Evolutionary conservation across 2,888 invertebrate species (phyloP).

Genomic region (Ophion slaviceki): DNA sequence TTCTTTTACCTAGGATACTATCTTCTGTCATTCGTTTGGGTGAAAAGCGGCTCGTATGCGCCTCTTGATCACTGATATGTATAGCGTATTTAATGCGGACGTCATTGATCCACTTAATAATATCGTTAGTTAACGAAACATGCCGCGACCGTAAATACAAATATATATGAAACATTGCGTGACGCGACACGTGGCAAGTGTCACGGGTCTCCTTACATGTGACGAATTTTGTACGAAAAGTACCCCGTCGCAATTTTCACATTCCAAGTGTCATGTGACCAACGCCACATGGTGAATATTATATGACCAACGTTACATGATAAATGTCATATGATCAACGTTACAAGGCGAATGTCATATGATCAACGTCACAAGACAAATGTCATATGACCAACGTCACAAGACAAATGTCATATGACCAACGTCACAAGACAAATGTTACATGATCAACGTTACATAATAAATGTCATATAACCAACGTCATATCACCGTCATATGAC

Average conservation of each 20-base stretch:
- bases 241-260: neutral
- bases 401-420: slow-evolving; percentile 1
- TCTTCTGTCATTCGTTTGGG: slow-evolving; percentile 15
- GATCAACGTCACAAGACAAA: neutral
- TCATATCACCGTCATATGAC: neutral
- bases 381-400: neutral
- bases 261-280: neutral
- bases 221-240: neutral
- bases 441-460: neutral
- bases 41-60: slow-evolving; percentile 35
- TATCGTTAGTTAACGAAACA: slow-evolving; percentile 42
- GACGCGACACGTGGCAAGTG: neutral
- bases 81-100: slow-evolving; percentile 48
- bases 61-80: slow-evolving; percentile 54
- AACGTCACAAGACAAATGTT: neutral
- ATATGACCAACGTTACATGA: neutral
- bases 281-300: neutral
- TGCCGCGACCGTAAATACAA: slow-evolving; percentile 41
- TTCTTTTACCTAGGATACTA: slow-evolving; percentile 26
- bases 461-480: neutral
- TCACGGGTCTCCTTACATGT: neutral
- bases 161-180: neutral
- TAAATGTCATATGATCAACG: neutral
- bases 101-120: slow-evolving; percentile 48
- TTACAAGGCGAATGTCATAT: neutral